Evolutionary conservation across 2,797 vertebrate species (phyloP).

Genomic region (Loris lydekkerianus): DNA sequence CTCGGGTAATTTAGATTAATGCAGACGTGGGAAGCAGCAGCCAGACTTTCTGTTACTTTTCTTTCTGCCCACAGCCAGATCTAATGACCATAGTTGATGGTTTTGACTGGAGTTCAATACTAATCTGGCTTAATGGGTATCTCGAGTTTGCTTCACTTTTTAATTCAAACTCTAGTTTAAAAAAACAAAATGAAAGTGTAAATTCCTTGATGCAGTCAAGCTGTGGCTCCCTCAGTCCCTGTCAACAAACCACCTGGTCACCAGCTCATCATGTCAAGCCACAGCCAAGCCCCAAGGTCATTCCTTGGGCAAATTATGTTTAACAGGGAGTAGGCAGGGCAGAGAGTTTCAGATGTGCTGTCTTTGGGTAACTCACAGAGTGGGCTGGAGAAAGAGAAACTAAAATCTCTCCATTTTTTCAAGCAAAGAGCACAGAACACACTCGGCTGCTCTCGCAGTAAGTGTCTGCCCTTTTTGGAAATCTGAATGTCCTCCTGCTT

Average conservation of each 20-base stretch:
- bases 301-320: too few relatives aligned
- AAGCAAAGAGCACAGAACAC: neutral
- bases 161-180: neutral
- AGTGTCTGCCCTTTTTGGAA: neutral
- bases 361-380: neutral
- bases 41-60: neutral
- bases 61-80: neutral
- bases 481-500: neutral
- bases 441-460: neutral
- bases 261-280: accelerated
- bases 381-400: neutral
- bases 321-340: accelerated
- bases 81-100: neutral
- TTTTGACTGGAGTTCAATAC: constrained; percentile 33
- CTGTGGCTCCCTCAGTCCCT: neutral
- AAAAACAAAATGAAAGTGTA: neutral
- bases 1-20: constrained; percentile 45
- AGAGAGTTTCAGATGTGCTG: accelerated
- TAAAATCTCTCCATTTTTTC: neutral
- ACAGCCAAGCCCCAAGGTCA: neutral
- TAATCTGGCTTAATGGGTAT: constrained; percentile 43
- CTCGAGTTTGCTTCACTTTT: neutral
- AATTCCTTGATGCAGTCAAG: neutral
- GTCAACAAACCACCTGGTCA: neutral
- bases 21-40: neutral